These are phyloP conservation scores for Machaerirhynchus nigripectus DNA, from an alignment of 2,113 vertebrate genomes.

Conservation along the genomic window DNA sequence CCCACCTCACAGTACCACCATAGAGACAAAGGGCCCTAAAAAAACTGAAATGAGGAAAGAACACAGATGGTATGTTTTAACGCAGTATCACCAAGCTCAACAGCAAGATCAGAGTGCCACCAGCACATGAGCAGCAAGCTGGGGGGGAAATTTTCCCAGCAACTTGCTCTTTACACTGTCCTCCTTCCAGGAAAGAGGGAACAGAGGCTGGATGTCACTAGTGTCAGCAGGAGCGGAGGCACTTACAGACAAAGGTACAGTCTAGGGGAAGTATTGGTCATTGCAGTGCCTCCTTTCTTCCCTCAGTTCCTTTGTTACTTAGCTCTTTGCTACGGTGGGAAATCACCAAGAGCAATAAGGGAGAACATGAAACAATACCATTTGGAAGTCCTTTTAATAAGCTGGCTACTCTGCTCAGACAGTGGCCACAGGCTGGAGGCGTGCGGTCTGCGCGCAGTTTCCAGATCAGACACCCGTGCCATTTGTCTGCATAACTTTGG, in stretches of 20 bases:
- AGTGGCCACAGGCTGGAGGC: neutral
- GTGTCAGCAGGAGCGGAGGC: accelerated
- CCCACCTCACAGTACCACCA: neutral
- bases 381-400: neutral
- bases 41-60: neutral
- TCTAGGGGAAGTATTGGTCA: neutral
- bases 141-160: neutral
- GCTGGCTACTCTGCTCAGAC: neutral
- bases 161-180: neutral
- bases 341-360: neutral
- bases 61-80: neutral
- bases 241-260: neutral
- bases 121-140: neutral
- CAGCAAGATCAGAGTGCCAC: neutral
- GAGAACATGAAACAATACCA: neutral
- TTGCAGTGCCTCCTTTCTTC: neutral
- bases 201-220: neutral
- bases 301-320: neutral
- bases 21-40: neutral
- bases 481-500: neutral
- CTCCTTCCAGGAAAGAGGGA: neutral
- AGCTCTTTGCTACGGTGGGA: neutral
- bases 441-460: neutral
- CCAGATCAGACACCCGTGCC: neutral
- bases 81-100: neutral